Evolutionary conservation across 2,888 invertebrate genomes (phyloP).

Genomic region (Drosophila picticornis): DNA sequence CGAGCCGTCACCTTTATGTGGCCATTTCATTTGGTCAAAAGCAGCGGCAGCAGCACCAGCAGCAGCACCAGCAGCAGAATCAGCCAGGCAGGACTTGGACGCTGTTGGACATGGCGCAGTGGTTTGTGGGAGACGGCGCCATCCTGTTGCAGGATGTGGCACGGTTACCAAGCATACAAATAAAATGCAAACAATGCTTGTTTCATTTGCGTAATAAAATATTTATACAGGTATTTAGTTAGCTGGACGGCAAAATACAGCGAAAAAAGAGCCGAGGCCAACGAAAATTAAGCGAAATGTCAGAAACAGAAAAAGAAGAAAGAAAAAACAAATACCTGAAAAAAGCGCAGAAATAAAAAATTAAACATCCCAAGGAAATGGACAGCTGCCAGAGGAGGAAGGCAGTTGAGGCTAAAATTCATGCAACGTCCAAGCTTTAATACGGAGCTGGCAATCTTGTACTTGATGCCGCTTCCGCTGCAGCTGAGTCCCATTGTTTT

Average conservation of each 20-base stretch:
- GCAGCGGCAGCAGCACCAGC: not conserved
- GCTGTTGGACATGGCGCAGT: slow-evolving; percentile 26
- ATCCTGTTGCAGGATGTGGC: slow-evolving; percentile 58
- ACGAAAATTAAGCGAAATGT: slow-evolving; percentile 58
- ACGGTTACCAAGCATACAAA: slow-evolving; percentile 53
- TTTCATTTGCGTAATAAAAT: slow-evolving; percentile 79
- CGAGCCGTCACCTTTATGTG: slow-evolving; percentile 52
- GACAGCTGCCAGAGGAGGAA: slow-evolving; percentile 27
- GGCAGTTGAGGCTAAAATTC: slow-evolving; percentile 13
- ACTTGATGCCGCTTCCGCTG: not conserved
- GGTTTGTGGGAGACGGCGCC: slow-evolving; percentile 34
- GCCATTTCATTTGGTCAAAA: slow-evolving; percentile 53
- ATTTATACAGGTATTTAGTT: slow-evolving; percentile 79
- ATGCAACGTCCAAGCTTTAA: slow-evolving; percentile 29
- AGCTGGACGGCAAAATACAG: slow-evolving; percentile 55
- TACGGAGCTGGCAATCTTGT: slow-evolving; percentile 23
- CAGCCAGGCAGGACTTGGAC: slow-evolving; percentile 10
- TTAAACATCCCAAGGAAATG: slow-evolving; percentile 25
- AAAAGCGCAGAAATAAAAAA: slow-evolving; percentile 3
- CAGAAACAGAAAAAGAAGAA: slow-evolving; percentile 1
- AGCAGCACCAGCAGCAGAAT: not conserved
- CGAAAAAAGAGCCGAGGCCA: slow-evolving; percentile 30
- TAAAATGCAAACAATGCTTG: slow-evolving; percentile 79
- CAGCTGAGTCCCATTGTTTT: slow-evolving; percentile 38
- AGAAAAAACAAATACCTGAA: not conserved